A percentile compares a stretch with the other conserved stretches of the same genome.
These are phyloP conservation scores for Nansenia antarctica DNA, from an alignment of 2,113 vertebrate genomes.

Conservation along the genomic window DNA sequence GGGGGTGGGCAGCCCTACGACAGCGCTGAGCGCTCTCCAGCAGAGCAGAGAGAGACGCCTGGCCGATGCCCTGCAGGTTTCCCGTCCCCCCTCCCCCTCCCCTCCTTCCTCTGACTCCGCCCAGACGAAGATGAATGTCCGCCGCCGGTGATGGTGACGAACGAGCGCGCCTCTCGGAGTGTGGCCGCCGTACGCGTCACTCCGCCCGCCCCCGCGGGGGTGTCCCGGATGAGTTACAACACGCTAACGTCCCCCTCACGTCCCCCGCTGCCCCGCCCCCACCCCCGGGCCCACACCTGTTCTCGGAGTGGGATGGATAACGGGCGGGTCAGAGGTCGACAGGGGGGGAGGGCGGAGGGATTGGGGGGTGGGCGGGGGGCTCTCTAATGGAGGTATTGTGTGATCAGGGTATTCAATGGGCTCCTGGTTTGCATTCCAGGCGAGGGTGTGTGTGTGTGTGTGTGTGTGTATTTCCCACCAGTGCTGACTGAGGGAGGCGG, in stretches of 20 bases:
- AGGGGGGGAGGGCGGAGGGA: conserved; percentile 16
- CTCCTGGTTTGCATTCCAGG: too few relatives aligned
- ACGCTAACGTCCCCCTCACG: conserved; percentile 45
- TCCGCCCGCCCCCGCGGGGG: conserved; percentile 42
- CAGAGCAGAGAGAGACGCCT: conserved; percentile 1
- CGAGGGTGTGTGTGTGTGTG: too few relatives aligned
- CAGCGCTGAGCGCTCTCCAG: conserved; percentile 16
- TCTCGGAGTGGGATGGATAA: conserved; percentile 32
- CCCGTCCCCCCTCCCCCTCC: too few relatives aligned
- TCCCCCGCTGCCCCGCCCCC: conserved; percentile 2
- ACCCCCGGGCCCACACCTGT: conserved; percentile 10
- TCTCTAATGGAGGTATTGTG: too few relatives aligned
- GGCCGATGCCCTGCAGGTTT: conserved; percentile 29
- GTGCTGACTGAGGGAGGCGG: background rate
- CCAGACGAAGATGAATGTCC: conserved; percentile 53
- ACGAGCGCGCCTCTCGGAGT: conserved; percentile 52
- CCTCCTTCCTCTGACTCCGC: conserved; percentile 14
- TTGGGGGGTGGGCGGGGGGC: conserved; percentile 30
- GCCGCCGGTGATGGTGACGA: conserved; percentile 41
- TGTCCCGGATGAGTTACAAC: conserved; percentile 41
- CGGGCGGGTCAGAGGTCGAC: conserved; percentile 38
- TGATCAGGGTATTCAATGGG: conserved; percentile 26
- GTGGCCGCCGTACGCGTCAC: conserved; percentile 57
- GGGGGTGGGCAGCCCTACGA: background rate
- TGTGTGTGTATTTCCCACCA: conserved; percentile 7